A percentile compares a stretch with the other conserved stretches of the same genome.
Evolutionary conservation across 1,140 invertebrate species (phyloP).

Genomic region (Tyrophagus putrescentiae): DNA sequence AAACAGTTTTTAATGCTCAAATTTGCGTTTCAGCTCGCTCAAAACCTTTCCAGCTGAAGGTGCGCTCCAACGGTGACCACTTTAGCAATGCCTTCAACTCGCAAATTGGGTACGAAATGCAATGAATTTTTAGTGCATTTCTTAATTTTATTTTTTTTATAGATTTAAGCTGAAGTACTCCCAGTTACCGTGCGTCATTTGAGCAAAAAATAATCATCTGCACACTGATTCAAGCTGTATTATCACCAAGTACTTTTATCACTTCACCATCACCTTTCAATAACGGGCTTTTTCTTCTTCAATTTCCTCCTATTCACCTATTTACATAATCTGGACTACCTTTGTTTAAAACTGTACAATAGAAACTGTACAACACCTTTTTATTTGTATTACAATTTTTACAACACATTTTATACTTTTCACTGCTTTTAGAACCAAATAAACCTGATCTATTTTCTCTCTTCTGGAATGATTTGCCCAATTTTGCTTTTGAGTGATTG

Average conservation of each 20-base stretch:
- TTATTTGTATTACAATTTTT: too few relatives aligned
- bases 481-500: neutral
- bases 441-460: too few relatives aligned
- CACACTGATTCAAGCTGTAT: neutral
- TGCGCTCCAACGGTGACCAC: slow-evolving; percentile 27
- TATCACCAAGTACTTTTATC: neutral
- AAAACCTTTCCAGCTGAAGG: slow-evolving; percentile 28
- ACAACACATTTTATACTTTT: too few relatives aligned
- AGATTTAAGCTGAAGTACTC: slow-evolving; percentile 27
- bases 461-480: too few relatives aligned
- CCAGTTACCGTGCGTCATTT: slow-evolving; percentile 29
- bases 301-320: too few relatives aligned
- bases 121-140: neutral
- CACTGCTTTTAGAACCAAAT: too few relatives aligned
- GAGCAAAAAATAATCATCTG: neutral
- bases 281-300: neutral
- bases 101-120: slow-evolving; percentile 17
- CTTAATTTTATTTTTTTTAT: slow-evolving; percentile 9
- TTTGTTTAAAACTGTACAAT: neutral
- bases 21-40: slow-evolving; percentile 25
- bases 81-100: slow-evolving; percentile 25
- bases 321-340: too few relatives aligned
- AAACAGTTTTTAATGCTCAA: neutral
- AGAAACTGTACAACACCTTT: neutral
- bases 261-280: neutral